Conservation (phyloP, 2,888 invertebrate species). For the Autographa gamma region DNA sequence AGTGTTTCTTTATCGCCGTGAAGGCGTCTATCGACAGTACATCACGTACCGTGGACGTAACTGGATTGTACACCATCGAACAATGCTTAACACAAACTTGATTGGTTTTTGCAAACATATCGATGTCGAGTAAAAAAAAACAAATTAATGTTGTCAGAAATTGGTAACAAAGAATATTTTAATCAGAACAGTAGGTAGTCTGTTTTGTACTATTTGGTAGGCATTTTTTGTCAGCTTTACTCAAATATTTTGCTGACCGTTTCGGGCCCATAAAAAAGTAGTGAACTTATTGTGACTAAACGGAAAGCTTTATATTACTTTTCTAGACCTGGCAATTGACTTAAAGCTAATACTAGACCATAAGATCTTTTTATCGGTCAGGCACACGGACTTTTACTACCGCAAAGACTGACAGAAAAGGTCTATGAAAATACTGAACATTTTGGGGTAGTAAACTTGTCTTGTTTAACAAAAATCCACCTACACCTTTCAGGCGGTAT, state of each 20-base stretch:
- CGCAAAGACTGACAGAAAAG: neutral
- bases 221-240: neutral
- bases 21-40: conserved; percentile 35
- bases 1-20: conserved; percentile 38
- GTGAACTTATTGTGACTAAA: conserved; percentile 4
- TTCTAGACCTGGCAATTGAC: neutral
- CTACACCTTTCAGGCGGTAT: too few species aligned
- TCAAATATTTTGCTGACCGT: neutral
- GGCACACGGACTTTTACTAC: neutral
- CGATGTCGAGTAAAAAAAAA: conserved; percentile 36
- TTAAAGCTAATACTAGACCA: neutral
- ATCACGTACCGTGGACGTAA: conserved; percentile 42
- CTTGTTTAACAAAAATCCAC: too few species aligned
- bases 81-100: conserved; percentile 34
- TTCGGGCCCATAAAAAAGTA: neutral
- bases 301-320: neutral
- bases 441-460: neutral
- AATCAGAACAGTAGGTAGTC: conserved; percentile 10
- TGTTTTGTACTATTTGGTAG: neutral
- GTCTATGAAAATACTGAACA: neutral
- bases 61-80: conserved; percentile 37
- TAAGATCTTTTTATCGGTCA: neutral
- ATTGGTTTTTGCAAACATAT: conserved; percentile 33
- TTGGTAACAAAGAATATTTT: conserved; percentile 41
- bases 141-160: conserved; percentile 37